These are phyloP conservation scores for Acanthisitta chloris DNA, from an alignment of 2,113 vertebrate species.

Conservation along the genomic window DNA sequence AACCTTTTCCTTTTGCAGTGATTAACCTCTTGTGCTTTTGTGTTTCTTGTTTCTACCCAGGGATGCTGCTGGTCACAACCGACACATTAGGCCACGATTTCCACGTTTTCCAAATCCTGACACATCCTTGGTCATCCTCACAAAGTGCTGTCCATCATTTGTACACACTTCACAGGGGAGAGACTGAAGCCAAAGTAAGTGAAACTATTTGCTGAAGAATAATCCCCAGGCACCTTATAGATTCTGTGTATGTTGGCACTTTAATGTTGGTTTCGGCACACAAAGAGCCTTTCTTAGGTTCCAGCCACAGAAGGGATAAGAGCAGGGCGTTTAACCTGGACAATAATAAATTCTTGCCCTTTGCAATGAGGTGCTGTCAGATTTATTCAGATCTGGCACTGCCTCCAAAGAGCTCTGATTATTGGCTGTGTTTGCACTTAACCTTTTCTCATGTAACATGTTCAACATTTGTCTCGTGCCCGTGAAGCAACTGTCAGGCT, in stretches of 20 bases:
- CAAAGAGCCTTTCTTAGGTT: conserved; percentile 54
- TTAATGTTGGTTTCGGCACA: conserved; percentile 59
- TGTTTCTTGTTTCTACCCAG: conserved; percentile 66
- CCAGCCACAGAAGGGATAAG: conserved; percentile 42
- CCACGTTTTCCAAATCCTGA: conserved; percentile 95
- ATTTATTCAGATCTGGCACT: conserved; percentile 54
- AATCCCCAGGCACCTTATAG: conserved; percentile 47
- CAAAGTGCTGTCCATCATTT: conserved; percentile 97
- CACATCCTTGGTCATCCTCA: conserved; percentile 94
- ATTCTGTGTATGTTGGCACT: conserved; percentile 47
- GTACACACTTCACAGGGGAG: conserved; percentile 97
- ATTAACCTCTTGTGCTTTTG: conserved; percentile 33
- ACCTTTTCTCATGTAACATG: conserved; percentile 58
- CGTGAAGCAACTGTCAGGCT: background rate
- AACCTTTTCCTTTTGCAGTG: background rate
- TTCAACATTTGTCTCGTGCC: conserved; percentile 39
- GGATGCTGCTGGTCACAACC: conserved; percentile 96
- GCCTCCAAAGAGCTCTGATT: conserved; percentile 29
- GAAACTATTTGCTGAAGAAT: conserved; percentile 38
- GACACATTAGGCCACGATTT: conserved; percentile 96
- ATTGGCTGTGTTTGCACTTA: conserved; percentile 61
- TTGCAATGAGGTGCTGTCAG: conserved; percentile 64
- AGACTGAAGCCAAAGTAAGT: conserved; percentile 98
- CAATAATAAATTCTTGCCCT: conserved; percentile 62
- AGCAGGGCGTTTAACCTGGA: conserved; percentile 46